These are phyloP conservation scores for Macroglossus sobrinus DNA, from an alignment of 2,113 vertebrate species.

Conservation along the genomic window DNA sequence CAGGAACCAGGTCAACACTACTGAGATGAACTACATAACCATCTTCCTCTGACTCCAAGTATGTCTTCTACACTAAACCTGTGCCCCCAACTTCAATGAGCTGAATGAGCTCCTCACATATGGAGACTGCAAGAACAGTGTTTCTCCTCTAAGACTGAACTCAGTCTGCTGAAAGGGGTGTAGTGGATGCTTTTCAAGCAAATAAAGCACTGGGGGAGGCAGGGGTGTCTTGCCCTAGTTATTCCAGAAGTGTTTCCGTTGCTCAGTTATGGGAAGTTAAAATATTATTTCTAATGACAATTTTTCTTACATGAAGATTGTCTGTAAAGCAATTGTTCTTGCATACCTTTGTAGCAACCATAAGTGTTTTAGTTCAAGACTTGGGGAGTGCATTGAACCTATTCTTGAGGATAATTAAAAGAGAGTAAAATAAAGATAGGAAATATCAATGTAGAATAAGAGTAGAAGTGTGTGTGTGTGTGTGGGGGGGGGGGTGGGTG, in stretches of 20 bases:
- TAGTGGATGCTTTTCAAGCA: not conserved
- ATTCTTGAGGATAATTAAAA: not conserved
- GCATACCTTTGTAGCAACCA: not conserved
- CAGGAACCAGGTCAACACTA: not conserved
- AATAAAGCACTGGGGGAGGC: not conserved
- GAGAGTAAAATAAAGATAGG: not conserved
- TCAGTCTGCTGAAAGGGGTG: not conserved
- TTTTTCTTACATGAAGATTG: not conserved
- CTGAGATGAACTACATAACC: not conserved
- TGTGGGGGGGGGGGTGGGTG: not conserved
- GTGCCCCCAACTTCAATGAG: not conserved
- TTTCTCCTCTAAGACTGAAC: not conserved
- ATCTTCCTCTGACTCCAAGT: not conserved
- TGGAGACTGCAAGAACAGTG: not conserved
- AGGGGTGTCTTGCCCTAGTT: not conserved
- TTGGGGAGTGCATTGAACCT: not conserved
- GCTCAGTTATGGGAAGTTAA: not conserved
- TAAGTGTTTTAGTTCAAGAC: not conserved
- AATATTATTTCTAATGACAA: not conserved
- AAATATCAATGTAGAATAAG: not conserved
- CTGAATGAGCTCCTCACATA: not conserved
- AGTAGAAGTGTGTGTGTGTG: not conserved
- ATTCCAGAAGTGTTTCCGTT: not conserved
- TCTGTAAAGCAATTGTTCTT: not conserved
- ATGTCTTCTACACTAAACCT: not conserved